These are phyloP conservation scores for Sicus ferrugineus DNA, from an alignment of 2,888 invertebrate genomes.

Conservation along the genomic window DNA sequence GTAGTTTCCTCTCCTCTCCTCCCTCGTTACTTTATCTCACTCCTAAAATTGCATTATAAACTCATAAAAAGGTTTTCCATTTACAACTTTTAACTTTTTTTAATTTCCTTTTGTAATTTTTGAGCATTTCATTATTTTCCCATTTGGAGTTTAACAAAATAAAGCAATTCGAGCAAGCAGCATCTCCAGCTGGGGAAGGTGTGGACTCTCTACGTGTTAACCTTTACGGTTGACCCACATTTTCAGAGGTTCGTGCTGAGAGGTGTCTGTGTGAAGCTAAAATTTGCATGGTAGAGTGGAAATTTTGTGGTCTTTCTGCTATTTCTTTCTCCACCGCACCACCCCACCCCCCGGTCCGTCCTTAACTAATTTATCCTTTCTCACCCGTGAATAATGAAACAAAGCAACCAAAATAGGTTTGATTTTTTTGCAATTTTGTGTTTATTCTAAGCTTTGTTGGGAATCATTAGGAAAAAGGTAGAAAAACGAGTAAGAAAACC, in stretches of 20 bases:
- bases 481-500: not conserved
- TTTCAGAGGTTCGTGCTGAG: not conserved
- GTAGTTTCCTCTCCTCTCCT: too few relatives aligned
- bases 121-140: not conserved
- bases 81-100: not conserved
- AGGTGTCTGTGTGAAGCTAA: not conserved
- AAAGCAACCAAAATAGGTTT: conserved; percentile 24
- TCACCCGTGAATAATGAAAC: conserved; percentile 26
- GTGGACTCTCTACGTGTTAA: not conserved
- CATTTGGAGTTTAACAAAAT: not conserved
- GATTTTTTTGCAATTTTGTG: conserved; percentile 24
- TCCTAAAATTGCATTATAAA: not conserved
- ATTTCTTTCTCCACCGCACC: not conserved
- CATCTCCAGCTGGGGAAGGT: not conserved
- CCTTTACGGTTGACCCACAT: conserved; percentile 23
- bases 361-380: not conserved
- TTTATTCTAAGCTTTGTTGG: conserved; percentile 27
- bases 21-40: too few relatives aligned
- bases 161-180: not conserved
- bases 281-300: conserved; percentile 27
- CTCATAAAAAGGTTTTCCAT: too few relatives aligned
- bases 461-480: not conserved
- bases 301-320: conserved; percentile 21
- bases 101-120: not conserved
- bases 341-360: not conserved